phyloP scores from a whole-genome alignment of 37 sponge, comb jelly and placozoan species.

The Spongilla lacustris region DNA sequence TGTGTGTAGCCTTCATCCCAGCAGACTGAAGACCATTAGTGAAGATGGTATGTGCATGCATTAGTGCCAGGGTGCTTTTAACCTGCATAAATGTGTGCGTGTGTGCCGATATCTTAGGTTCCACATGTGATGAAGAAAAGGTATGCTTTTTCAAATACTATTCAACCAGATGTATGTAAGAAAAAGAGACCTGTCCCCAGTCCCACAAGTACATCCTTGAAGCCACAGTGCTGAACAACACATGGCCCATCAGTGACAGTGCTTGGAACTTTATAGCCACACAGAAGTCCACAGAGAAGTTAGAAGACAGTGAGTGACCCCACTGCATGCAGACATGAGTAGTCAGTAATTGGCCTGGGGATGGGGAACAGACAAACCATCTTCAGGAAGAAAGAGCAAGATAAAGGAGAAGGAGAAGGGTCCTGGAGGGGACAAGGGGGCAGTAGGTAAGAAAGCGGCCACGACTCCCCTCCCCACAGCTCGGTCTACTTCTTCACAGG shows the following conservation, averaged over 20 bases:
- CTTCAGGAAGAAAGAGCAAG: slow-evolving; percentile 18
- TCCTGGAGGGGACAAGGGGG: slow-evolving; percentile 4
- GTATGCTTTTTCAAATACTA: background rate
- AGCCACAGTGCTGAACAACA: slow-evolving; percentile 70
- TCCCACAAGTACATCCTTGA: slow-evolving; percentile 77
- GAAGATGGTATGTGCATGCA: background rate
- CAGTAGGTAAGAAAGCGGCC: slow-evolving; percentile 8
- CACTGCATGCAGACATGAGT: no score
- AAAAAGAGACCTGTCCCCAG: slow-evolving; percentile 42
- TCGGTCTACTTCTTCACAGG: background rate
- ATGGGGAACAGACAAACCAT: slow-evolving; percentile 17
- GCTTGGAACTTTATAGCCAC: slow-evolving; percentile 67
- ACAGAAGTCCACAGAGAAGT: slow-evolving; percentile 23
- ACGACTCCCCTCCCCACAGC: background rate
- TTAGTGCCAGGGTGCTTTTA: background rate
- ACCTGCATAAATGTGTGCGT: slow-evolving; percentile 8
- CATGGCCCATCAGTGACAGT: slow-evolving; percentile 83
- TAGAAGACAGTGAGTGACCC: slow-evolving; percentile 16
- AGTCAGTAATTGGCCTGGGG: background rate
- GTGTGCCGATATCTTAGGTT: slow-evolving; percentile 9
- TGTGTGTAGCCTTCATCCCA: slow-evolving; percentile 51
- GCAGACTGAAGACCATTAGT: background rate
- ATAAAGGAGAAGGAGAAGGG: background rate
- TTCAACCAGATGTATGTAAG: no score
- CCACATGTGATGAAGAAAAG: slow-evolving; percentile 4